Base-by-base conservation (phyloP, 2,113 vertebrate species). In the Cryptoleucopteryx plumbea region DNA sequence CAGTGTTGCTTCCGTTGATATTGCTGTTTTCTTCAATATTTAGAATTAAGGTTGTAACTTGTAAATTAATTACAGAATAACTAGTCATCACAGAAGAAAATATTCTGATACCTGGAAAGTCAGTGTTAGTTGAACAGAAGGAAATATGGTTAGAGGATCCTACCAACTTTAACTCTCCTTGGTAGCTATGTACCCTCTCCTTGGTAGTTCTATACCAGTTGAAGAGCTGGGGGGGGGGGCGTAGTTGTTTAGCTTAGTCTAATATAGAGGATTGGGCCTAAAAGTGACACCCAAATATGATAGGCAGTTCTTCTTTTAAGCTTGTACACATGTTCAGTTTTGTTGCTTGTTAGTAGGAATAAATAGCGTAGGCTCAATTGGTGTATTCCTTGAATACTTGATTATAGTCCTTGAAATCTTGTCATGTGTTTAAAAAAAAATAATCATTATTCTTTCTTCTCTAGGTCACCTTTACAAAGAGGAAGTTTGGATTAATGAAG, bases 401-500 rank as follows among this genome's bases (percentile, higher is more conserved):
- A 73, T 68, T 61, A 13, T 63, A 63, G 40, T 68, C 22, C 42
- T 86, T 87, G 23, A 38, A 42, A 77, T 9, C 26, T 26, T 53
- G 34, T 45, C 11, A 4, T 13, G 20, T 83, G 47, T 83, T 32
- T 9, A 16, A 62, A 70, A 43, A 61, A 70, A 43, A 61, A 71
- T 31, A 53, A 43, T 59, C 14, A 11, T 94, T 90, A 74, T 90
- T 84, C 91, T 96, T 95, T 75, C 94, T 77, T 94, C 89, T 93
- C 65, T 96, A 99, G 99, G 99, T 99, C 96, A 99, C 99, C 93
- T 99, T 99, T 97, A 99, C 99, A 47, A 99, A 99, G 98, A 98
- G 99, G 97, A 99, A 99, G 98, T 99, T 99, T 96, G 99, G 99
- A 95, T 96, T 99, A 98, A 99, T 99, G 99, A 99, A 99, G 98